Evolutionary conservation across 2,797 vertebrate species (phyloP), one percentile per base, ranked within the genome.

Genomic region (Poecilia wingei): DNA sequence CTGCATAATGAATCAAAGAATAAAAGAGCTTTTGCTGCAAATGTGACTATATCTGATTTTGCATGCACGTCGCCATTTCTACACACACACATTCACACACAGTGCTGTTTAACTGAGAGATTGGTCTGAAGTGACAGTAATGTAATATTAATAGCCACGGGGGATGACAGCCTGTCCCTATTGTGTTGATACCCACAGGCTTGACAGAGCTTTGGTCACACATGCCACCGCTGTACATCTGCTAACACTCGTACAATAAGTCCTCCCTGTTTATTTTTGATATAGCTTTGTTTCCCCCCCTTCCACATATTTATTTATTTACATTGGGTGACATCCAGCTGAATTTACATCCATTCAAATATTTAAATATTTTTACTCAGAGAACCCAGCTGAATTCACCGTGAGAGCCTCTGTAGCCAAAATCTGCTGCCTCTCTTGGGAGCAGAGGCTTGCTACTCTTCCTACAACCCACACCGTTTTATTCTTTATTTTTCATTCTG

Each of bases 161-260:
- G 92, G 93, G 91, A 87, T 93, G 92, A 89, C 93, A 90, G 90
- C 90, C 86, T 88, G 90, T 92, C 93, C 90, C 91, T 84, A 85
- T 92, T 93, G 91, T 91, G 92, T 85, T 92, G 90, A 91, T 93
- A 93, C 92, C 93, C 88, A 82, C 88, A 93, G 93, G 92, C 92
- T 89, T 91, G 90, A 94, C 91, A 92, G 92, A 93, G 93, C 93
- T 94, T 95, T 93, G 92, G 93, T 94, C 94, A 93, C 93, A 93
- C 90, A 88, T 92, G 91, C 90, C 89, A 92, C 89, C 87, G 88
- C 89, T 90, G 88, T 92, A 92, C 92, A 92, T 93, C 94, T 92
- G 91, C 91, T 92, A 91, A 92, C 91, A 91, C 83, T 89, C 83
- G 85, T 90, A 90, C 84, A 84, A 92, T 91, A 89, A 89, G 80